phyloP scores from a whole-genome alignment of 1,140 invertebrate genomes.

The Chrysopa pallens region DNA sequence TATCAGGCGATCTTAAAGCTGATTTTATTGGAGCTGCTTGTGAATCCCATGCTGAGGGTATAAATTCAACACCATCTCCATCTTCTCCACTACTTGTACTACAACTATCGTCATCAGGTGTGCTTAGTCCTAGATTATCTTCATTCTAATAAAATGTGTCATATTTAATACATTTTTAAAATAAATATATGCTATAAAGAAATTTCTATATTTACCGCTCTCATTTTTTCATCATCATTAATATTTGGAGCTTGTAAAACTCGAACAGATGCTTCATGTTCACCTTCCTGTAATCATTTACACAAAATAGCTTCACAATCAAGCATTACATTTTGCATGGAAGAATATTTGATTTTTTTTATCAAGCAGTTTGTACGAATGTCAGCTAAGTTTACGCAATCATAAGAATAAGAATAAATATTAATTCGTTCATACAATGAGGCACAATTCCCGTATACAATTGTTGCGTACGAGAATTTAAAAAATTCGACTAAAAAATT shows the following conservation, averaged over 20 bases:
- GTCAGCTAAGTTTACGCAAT: no score
- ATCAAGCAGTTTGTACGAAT: no score
- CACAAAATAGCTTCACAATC: no score
- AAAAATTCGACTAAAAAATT: no score
- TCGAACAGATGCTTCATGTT: constrained; percentile 23
- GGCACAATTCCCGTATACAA: no score
- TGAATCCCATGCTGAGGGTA: constrained; percentile 39
- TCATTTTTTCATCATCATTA: background rate
- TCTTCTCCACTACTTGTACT: constrained; percentile 30
- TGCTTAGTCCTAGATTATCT: background rate
- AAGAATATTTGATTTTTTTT: no score
- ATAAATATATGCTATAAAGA: background rate
- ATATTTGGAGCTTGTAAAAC: constrained; percentile 18
- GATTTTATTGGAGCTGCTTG: constrained; percentile 33
- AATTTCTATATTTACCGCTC: background rate
- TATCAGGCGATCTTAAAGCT: constrained; percentile 30
- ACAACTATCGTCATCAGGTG: constrained; percentile 10
- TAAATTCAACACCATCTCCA: constrained; percentile 35
- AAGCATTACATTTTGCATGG: no score
- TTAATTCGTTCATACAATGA: no score
- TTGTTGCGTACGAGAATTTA: no score
- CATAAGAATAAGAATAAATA: no score
- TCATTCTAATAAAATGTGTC: no score
- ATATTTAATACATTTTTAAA: background rate
- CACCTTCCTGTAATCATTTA: constrained; percentile 17